Base-by-base conservation (phyloP, 2,888 invertebrate species). In the Ichneumoninae sp. region DNA sequence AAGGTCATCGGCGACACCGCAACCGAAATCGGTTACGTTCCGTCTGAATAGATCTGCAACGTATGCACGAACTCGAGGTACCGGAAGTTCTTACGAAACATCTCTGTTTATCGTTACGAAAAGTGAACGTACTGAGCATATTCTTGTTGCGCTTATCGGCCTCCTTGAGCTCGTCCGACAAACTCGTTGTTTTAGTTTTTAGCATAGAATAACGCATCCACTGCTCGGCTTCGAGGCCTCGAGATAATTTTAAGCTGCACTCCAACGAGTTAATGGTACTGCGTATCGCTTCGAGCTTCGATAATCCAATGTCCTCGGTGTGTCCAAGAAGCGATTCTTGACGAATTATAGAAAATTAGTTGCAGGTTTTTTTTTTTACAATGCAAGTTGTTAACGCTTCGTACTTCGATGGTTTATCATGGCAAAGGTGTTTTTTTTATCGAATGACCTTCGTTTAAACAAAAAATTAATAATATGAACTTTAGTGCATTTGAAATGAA, bases 31-130 rank as follows among this genome's bases (percentile, higher is more conserved):
- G 1, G 89, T 89, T 26, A 90, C 91, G 44, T 89, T 91, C 62
- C 89, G 89, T 2, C 91, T 88, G 69, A 91, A 91, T 82, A 91
- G 87, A 89, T 91, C 91, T 91, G 65, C 74, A 79, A 60, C 75
- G 3, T 10, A 54, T 19, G 7, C 2, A 57, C 30, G 7, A 65
- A 33, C 36, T 22, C 44, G 16, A 16, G 0, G 44, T 47, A 13
- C 44, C 44, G 44, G 54, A 36, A 47, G 54, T 60, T 22, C 3
- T 44, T 6, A 13, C n/a, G n/a, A 79, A 62, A 19, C 13, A 19
- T 36, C 3, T 33, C 13, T 10, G 13, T 26, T 57, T 26, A 22
- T 57, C 44, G 44, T 47, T 47, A 47, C 16, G 44, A 47, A 47
- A 57, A 22, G 4, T 8, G 8, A 22, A 69, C 89, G 69, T 83